Conservation (phyloP, 2,797 vertebrate genomes). For the Syngnathus acus region DNA sequence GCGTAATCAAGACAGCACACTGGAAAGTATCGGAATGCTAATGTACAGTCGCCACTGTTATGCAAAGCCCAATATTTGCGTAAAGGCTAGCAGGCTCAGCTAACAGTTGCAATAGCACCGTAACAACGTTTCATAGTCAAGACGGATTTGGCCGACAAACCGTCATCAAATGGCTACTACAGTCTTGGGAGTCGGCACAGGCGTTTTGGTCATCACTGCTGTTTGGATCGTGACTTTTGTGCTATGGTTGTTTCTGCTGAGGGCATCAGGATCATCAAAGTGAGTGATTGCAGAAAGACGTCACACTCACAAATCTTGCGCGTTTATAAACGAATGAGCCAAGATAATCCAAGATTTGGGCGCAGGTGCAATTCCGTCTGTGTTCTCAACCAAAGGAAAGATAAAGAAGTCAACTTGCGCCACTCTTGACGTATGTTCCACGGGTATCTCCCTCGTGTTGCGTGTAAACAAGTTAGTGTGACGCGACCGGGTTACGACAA, state of each 20-base stretch:
- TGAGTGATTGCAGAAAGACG: constrained; percentile 52
- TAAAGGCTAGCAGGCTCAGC: neutral
- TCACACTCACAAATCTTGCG: neutral
- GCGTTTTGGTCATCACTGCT: constrained; percentile 72
- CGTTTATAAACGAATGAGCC: neutral
- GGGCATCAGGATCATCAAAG: constrained; percentile 68
- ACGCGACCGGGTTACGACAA: too few relatives aligned
- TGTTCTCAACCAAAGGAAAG: too few relatives aligned
- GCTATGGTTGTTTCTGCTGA: constrained; percentile 56
- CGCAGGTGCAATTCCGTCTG: too few relatives aligned
- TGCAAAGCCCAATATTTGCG: neutral
- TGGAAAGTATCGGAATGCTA: neutral
- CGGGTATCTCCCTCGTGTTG: too few relatives aligned
- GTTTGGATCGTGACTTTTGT: constrained; percentile 77
- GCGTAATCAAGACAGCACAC: too few relatives aligned
- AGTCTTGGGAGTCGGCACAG: constrained; percentile 73
- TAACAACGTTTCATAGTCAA: neutral
- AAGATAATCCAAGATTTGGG: too few relatives aligned
- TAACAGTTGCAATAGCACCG: neutral
- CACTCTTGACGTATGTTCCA: too few relatives aligned
- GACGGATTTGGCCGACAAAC: neutral
- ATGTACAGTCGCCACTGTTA: neutral
- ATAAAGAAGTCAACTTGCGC: too few relatives aligned
- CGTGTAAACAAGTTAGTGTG: too few relatives aligned
- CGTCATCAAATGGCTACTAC: constrained; percentile 62